Conservation (phyloP, 2,888 invertebrate genomes). For the Volucella zonaria region DNA sequence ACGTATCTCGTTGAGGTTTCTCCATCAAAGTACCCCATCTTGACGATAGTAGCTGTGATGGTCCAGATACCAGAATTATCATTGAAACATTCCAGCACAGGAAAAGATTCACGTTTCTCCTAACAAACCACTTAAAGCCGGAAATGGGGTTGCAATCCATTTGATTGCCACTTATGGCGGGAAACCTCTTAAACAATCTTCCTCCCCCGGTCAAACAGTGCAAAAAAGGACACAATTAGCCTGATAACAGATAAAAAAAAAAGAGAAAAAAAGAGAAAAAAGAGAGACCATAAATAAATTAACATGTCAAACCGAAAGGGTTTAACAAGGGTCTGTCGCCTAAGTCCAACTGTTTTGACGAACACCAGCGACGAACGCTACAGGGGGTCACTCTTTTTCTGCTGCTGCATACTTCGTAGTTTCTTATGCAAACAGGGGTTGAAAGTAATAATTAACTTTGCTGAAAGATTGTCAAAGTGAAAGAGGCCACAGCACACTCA, state of each 20-base stretch:
- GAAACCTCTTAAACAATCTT: constrained; percentile 6
- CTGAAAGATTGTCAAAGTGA: constrained; percentile 70
- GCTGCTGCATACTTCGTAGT: neutral
- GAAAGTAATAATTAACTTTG: constrained; percentile 69
- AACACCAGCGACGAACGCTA: constrained; percentile 30
- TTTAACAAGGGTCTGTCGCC: constrained; percentile 51
- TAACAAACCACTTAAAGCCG: neutral
- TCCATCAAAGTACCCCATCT: too few relatives aligned
- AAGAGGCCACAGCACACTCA: too few relatives aligned
- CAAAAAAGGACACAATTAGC: constrained; percentile 48
- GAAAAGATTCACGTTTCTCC: neutral
- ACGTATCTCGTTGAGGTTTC: too few relatives aligned
- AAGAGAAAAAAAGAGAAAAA: constrained; percentile 26
- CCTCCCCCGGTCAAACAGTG: neutral
- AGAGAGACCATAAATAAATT: constrained; percentile 64
- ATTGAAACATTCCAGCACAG: neutral
- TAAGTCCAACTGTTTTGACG: constrained; percentile 23
- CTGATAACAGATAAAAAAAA: constrained; percentile 10
- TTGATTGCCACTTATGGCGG: constrained; percentile 50
- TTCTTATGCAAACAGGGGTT: neutral
- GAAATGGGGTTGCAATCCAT: constrained; percentile 38
- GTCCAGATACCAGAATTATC: too few relatives aligned
- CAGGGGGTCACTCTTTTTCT: constrained; percentile 16
- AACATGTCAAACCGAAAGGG: constrained; percentile 66
- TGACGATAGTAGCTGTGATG: too few relatives aligned